A percentile compares a stretch with the other conserved stretches of the same genome.
phyloP scores from a whole-genome alignment of 2,113 vertebrate species.

The Menidia beryllina region DNA sequence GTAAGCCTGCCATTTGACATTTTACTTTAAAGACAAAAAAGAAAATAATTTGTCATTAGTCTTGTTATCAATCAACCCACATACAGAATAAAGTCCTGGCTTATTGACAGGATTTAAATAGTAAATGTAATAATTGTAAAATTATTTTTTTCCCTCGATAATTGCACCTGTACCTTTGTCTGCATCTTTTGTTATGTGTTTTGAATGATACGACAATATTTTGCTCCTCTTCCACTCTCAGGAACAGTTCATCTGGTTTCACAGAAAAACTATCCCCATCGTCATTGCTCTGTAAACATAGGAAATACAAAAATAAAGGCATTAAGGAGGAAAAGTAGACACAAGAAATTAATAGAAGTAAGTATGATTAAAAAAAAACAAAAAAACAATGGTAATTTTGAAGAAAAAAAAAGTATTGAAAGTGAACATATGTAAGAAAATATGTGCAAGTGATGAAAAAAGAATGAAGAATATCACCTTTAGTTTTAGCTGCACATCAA shows the following conservation, averaged over 20 bases:
- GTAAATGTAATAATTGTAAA: neutral
- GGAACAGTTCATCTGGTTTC: slow-evolving; percentile 85
- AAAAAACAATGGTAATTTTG: neutral
- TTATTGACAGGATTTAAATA: neutral
- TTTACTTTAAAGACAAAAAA: no score
- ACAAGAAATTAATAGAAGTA: neutral
- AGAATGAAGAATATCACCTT: slow-evolving; percentile 81
- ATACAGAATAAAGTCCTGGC: no score
- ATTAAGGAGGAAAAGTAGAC: neutral
- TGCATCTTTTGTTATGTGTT: slow-evolving; percentile 71
- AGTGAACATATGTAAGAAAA: no score
- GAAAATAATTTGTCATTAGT: no score
- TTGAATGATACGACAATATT: slow-evolving; percentile 84
- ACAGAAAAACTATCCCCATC: slow-evolving; percentile 85
- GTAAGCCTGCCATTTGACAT: no score
- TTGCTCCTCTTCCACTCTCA: slow-evolving; percentile 87
- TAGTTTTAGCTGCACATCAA: slow-evolving; percentile 87
- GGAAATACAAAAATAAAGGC: neutral
- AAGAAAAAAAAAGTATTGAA: neutral
- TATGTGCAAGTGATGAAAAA: no score
- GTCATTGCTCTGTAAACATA: slow-evolving; percentile 78
- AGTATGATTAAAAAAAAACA: neutral
- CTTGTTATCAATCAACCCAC: no score
- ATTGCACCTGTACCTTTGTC: slow-evolving; percentile 84
- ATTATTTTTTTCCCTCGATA: no score